A percentile compares a stretch with the other conserved stretches of the same genome.
Evolutionary conservation across 1,140 invertebrate genomes (phyloP).

Genomic region (Grapholita molesta): DNA sequence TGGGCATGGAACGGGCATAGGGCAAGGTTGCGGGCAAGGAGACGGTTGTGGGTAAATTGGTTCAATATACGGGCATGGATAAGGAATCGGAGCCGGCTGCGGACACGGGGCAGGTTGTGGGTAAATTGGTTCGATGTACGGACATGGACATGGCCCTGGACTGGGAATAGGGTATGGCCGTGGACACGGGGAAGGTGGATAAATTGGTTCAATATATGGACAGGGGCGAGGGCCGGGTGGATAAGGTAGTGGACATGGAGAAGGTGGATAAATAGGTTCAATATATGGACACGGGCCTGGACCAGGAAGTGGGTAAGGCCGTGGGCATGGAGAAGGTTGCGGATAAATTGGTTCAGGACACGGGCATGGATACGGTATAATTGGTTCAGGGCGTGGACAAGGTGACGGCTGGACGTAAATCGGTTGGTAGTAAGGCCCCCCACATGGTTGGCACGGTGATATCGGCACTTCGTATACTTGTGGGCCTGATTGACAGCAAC

Average conservation of each 20-base stretch:
- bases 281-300: neutral
- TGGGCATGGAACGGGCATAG: constrained; percentile 14
- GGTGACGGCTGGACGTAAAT: neutral
- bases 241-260: too few relatives aligned
- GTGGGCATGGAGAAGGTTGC: neutral
- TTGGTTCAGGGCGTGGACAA: neutral
- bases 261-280: neutral
- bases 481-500: too few relatives aligned
- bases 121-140: neutral
- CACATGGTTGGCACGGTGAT: too few relatives aligned
- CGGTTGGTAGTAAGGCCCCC: too few relatives aligned
- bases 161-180: neutral
- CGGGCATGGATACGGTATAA: neutral
- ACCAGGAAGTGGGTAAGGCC: neutral
- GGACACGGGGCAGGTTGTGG: constrained; percentile 1
- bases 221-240: constrained; percentile 13
- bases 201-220: neutral
- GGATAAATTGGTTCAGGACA: neutral
- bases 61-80: neutral
- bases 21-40: constrained; percentile 16
- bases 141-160: neutral
- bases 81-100: too few relatives aligned
- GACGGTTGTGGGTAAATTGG: neutral
- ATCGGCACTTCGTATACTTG: too few relatives aligned
- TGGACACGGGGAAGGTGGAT: neutral